These are phyloP conservation scores for Antheraea assamensis DNA, from an alignment of 2,888 invertebrate genomes.

Conservation along the genomic window DNA sequence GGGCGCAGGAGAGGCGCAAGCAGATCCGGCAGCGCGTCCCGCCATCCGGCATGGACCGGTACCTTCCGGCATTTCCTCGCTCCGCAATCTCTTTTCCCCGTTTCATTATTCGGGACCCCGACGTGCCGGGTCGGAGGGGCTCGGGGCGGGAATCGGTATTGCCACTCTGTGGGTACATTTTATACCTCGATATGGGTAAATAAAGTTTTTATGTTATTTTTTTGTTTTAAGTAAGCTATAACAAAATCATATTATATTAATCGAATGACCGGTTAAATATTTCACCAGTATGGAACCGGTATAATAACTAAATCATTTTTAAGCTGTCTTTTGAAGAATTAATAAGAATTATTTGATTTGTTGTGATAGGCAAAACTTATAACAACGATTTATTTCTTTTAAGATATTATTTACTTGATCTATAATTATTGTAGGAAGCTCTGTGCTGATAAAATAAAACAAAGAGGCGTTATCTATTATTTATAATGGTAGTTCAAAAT, in stretches of 20 bases:
- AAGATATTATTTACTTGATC: background rate
- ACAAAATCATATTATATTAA: background rate
- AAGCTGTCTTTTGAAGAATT: background rate
- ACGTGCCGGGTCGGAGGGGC: conserved; percentile 71
- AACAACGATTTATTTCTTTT: background rate
- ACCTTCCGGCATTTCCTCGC: conserved; percentile 62
- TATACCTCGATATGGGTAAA: conserved; percentile 17
- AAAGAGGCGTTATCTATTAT: conserved; percentile 9
- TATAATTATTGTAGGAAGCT: background rate
- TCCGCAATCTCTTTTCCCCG: conserved; percentile 56
- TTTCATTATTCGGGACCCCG: conserved; percentile 64
- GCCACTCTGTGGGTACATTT: conserved; percentile 40
- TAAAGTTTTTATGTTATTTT: background rate
- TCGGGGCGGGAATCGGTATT: conserved; percentile 59
- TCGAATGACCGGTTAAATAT: background rate
- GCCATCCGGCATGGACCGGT: conserved; percentile 58
- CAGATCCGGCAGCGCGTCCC: conserved; percentile 51
- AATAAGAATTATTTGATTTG: background rate
- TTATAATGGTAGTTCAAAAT: conserved; percentile 18
- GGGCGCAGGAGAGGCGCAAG: conserved; percentile 40
- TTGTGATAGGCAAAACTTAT: background rate
- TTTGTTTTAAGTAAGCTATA: background rate
- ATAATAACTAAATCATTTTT: background rate
- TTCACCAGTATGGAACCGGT: background rate
- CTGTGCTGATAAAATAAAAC: background rate